Conservation (phyloP, 2,113 vertebrate genomes). For the Campylomormyrus tamandua region DNA sequence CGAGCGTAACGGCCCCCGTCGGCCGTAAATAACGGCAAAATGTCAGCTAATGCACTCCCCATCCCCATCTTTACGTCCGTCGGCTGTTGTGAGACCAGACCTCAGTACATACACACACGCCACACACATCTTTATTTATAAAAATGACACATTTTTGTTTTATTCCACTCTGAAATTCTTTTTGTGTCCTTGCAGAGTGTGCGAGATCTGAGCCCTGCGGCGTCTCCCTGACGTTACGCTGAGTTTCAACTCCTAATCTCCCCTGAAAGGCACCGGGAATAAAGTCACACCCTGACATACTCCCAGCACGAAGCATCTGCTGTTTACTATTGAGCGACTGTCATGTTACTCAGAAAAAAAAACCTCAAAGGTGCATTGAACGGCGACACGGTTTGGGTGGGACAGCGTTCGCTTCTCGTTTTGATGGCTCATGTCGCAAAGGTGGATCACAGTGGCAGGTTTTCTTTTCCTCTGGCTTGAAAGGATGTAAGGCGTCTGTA, state of each 20-base stretch:
- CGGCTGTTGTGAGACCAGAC: not conserved
- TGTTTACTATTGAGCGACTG: slow-evolving; percentile 15
- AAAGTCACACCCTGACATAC: not conserved
- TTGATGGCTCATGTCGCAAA: slow-evolving; percentile 21
- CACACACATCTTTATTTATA: not conserved
- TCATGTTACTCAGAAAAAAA: not conserved
- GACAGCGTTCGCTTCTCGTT: not conserved
- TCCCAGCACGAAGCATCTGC: not conserved
- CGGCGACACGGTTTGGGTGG: slow-evolving; percentile 12
- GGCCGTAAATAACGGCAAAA: slow-evolving; percentile 10
- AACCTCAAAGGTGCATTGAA: slow-evolving; percentile 4
- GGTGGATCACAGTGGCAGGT: slow-evolving; percentile 37
- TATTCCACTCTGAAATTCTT: not conserved
- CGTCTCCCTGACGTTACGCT: not conserved
- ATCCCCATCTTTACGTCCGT: not conserved
- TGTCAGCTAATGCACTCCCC: slow-evolving; percentile 18
- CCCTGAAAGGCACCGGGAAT: not conserved
- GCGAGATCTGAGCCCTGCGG: not conserved
- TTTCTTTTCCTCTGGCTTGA: slow-evolving; percentile 31
- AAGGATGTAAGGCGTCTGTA: slow-evolving; percentile 26
- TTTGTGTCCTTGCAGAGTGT: not conserved
- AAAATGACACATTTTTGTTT: not conserved
- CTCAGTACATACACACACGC: not conserved
- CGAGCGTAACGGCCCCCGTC: slow-evolving; percentile 30
- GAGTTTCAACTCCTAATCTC: not conserved